phyloP scores from a whole-genome alignment of 2,797 vertebrate genomes.

The Remorina albescens region DNA sequence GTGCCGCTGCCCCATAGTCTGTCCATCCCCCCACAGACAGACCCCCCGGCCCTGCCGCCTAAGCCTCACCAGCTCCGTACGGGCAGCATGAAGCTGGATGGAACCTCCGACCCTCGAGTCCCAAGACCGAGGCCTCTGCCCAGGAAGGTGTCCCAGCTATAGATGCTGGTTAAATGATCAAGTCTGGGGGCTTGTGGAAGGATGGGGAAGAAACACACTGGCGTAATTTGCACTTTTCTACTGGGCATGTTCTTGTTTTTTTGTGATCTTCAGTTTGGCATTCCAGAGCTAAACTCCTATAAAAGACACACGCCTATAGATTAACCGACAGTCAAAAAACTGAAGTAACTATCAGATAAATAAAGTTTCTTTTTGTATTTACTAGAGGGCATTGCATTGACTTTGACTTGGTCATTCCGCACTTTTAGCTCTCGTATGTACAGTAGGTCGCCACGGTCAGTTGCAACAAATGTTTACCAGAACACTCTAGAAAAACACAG shows the following conservation, averaged over 20 bases:
- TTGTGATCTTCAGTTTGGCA: constrained; percentile 63
- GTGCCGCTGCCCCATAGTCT: constrained; percentile 94
- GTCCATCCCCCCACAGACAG: constrained; percentile 88
- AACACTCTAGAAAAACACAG: constrained; percentile 66
- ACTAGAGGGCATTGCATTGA: constrained; percentile 71
- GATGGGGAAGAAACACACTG: constrained; percentile 73
- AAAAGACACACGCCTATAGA: constrained; percentile 59
- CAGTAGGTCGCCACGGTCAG: constrained; percentile 59
- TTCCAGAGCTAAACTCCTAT: constrained; percentile 64
- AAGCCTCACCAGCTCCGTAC: constrained; percentile 92
- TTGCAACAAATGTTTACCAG: constrained; percentile 71
- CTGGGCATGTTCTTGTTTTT: constrained; percentile 68
- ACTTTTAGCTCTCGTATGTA: constrained; percentile 77
- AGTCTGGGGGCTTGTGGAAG: constrained; percentile 23
- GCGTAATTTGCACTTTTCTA: constrained; percentile 86
- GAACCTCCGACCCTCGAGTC: constrained; percentile 83
- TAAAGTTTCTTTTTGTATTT: constrained; percentile 56
- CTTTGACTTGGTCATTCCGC: constrained; percentile 72
- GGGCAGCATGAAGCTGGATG: constrained; percentile 88
- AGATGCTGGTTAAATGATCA: constrained; percentile 75
- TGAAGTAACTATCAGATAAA: constrained; percentile 43
- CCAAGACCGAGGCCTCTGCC: constrained; percentile 93
- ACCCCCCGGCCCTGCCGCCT: constrained; percentile 94
- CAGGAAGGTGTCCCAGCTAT: constrained; percentile 98
- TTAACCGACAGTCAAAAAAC: constrained; percentile 60